Evolutionary conservation across 2,797 vertebrate genomes (phyloP).

Genomic region (Tadarida brasiliensis): DNA sequence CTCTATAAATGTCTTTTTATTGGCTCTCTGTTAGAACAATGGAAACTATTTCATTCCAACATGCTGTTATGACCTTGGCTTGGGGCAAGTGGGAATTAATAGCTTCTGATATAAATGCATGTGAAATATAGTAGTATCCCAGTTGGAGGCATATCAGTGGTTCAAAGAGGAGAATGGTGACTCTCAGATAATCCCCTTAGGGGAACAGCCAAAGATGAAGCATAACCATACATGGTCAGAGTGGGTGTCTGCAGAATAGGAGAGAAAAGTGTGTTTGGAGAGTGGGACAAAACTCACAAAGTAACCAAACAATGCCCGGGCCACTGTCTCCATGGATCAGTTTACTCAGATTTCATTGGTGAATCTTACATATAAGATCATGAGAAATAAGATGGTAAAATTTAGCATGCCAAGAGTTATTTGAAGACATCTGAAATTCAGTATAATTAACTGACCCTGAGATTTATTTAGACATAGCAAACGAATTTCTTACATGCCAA

Average conservation of each 20-base stretch:
- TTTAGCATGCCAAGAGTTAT: not conserved
- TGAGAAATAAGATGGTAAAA: constrained; percentile 44
- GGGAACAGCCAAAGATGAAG: constrained; percentile 34
- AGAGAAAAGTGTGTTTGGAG: constrained; percentile 7
- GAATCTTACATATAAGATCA: constrained; percentile 14
- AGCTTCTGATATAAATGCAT: constrained; percentile 22
- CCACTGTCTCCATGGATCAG: not conserved
- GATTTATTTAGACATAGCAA: constrained; percentile 54
- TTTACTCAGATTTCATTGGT: constrained; percentile 37
- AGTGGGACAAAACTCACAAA: not conserved
- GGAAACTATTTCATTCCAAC: constrained; percentile 48
- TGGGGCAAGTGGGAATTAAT: constrained; percentile 32
- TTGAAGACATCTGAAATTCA: constrained; percentile 64
- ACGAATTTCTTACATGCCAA: constrained; percentile 55
- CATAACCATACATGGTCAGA: constrained; percentile 22
- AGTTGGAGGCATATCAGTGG: constrained; percentile 18
- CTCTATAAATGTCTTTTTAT: constrained; percentile 20
- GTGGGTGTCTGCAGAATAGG: not conserved
- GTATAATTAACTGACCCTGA: constrained; percentile 12
- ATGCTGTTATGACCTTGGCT: not conserved
- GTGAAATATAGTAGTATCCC: constrained; percentile 5
- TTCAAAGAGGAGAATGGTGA: constrained; percentile 52
- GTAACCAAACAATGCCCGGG: not conserved
- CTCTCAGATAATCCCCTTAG: constrained; percentile 12
- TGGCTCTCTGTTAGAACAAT: constrained; percentile 33